Base-by-base conservation (phyloP, 2,888 invertebrate species). In the Glaucopsyche alexis region DNA sequence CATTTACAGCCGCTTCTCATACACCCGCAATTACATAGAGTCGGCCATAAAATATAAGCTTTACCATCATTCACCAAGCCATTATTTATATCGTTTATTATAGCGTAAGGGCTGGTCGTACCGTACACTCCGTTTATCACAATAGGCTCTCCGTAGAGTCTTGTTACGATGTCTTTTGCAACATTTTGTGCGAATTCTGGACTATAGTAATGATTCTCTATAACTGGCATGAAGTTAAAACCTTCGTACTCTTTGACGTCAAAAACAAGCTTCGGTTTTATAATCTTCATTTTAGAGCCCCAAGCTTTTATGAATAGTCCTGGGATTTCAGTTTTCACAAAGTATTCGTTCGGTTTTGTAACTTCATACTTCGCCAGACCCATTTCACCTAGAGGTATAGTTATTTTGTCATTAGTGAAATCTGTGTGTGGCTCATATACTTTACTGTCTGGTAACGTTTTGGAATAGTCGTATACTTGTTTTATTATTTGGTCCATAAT, bases 11-110 rank as follows among this genome's bases (percentile, higher is more conserved):
- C 74, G 29, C 65, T 29, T 11, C 29, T 70, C 14, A 67, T 49
- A 52, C 74, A 77, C 1, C 73, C 72, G 45, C 77, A 77, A 47
- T 74, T 49, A 71, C 76, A 75, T 16, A 75, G 42, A 42, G 75
- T 74, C 19, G 77, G 76, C 78, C 78, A 78, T 29, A 78, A 45
- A 29, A 78, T 52, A 66, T 75, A 76, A 45, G 72, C 14, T 52
- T 13, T 71, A 13, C 71, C 71, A 52, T 73, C 71, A 19, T 74
- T 74, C 42, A 76, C 64, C 29, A 45, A 49, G 42, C 49, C 66
- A 52, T 74, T 47, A 38, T 74, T 66, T 65, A 70, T 65, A 67
- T 75, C 60, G 60, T 72, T 67, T 45, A 74, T 55, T 14, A 74
- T 38, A 0, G 71, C 72, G 49, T 73, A 76, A 5, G 74, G 72